phyloP scores from a whole-genome alignment of 2,113 vertebrate genomes.

The Marmota flaviventris region DNA sequence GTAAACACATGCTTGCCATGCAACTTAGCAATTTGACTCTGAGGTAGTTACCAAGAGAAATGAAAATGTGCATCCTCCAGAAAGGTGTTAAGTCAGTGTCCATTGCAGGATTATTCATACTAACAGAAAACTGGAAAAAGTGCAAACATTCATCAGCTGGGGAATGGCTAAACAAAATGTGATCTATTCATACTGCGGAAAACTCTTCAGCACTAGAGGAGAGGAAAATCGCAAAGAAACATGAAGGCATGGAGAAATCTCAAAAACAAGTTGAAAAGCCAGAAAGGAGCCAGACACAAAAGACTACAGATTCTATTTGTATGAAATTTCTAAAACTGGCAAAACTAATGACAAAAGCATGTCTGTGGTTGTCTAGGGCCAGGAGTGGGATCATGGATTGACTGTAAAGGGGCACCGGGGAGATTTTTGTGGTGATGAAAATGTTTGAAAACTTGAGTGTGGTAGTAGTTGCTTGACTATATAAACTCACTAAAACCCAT shows the following conservation, averaged over 20 bases:
- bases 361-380: neutral
- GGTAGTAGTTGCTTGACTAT: neutral
- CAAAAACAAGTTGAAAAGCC: neutral
- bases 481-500: neutral
- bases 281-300: neutral
- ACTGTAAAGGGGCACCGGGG: neutral
- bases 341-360: neutral
- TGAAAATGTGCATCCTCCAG: neutral
- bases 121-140: neutral
- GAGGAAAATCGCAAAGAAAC: neutral
- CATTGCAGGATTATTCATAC: neutral
- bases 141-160: neutral
- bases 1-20: neutral
- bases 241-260: neutral
- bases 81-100: neutral
- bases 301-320: neutral
- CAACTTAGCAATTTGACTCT: neutral
- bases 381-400: neutral
- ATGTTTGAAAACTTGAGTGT: neutral
- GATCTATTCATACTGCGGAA: neutral
- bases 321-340: conserved; percentile 22
- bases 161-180: neutral
- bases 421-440: neutral
- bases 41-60: neutral
- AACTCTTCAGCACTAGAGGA: neutral